A percentile compares a stretch with the other conserved stretches of the same genome.
Evolutionary conservation across 2,113 vertebrate species (phyloP).

Genomic region (Sylvilagus bachmani): DNA sequence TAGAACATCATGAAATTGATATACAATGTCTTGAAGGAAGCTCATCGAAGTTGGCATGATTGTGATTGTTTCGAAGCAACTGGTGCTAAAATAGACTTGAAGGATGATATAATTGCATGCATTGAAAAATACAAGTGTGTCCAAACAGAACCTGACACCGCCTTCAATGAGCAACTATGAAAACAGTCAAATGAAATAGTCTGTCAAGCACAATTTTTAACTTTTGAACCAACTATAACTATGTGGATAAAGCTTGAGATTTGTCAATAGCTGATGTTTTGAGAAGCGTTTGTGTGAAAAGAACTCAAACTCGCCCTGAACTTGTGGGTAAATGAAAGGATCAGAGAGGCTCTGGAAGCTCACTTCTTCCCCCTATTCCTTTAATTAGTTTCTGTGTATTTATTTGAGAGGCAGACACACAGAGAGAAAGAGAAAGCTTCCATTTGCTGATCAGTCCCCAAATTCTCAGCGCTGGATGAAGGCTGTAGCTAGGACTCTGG

Average conservation of each 20-base stretch:
- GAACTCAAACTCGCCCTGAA: neutral
- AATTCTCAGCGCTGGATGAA: too few species aligned
- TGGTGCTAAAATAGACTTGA: neutral
- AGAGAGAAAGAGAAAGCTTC: too few species aligned
- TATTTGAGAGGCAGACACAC: too few species aligned
- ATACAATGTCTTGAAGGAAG: neutral
- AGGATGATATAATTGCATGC: neutral
- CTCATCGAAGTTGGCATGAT: neutral
- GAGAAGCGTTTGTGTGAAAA: neutral
- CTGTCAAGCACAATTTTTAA: neutral
- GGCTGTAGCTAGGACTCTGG: too few species aligned
- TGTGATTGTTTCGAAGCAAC: conserved; percentile 36
- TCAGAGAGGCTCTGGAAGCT: neutral
- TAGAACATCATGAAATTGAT: conserved; percentile 31
- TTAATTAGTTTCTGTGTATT: too few species aligned
- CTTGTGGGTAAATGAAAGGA: neutral
- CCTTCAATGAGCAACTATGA: neutral
- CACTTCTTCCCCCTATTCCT: neutral
- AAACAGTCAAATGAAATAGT: neutral
- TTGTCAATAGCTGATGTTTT: neutral
- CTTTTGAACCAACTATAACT: neutral
- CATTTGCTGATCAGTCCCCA: too few species aligned
- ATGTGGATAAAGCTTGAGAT: neutral
- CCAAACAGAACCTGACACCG: neutral
- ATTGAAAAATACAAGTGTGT: neutral